A percentile compares a stretch with the other conserved stretches of the same genome.
These are phyloP conservation scores for Eulemur coronatus DNA, from an alignment of 2,797 vertebrate species.

Conservation along the genomic window DNA sequence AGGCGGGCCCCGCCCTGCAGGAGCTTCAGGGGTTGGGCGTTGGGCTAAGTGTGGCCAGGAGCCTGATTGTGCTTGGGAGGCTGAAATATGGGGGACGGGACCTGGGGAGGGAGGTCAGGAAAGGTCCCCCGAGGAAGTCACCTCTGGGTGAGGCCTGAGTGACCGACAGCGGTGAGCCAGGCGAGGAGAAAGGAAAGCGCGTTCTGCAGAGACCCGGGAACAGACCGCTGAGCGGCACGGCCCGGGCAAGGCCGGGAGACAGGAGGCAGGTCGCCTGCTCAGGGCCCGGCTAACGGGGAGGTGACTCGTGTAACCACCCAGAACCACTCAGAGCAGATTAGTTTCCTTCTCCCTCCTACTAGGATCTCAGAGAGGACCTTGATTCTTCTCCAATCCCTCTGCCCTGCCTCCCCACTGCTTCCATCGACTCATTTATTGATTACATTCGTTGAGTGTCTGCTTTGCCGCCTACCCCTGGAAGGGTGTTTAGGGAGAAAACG, in stretches of 20 bases:
- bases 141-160: background rate
- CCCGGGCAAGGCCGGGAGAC: background rate
- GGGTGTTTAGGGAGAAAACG: background rate
- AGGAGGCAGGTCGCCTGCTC: background rate
- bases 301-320: background rate
- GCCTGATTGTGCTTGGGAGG: background rate
- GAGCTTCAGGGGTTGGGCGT: background rate
- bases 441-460: background rate
- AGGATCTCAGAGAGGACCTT: background rate
- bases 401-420: background rate
- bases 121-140: background rate
- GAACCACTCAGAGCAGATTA: background rate
- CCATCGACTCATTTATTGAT: background rate
- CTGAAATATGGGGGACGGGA: background rate
- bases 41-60: too few relatives aligned
- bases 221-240: rapidly evolving
- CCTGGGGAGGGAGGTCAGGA: too few relatives aligned
- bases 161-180: background rate
- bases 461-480: background rate
- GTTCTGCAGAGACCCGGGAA: background rate
- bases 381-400: background rate
- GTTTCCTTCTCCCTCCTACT: background rate
- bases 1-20: background rate
- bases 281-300: background rate
- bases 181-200: background rate